Percentiles rank a stretch among this genome's conserved stretches.
Evolutionary conservation across 2,888 invertebrate species (phyloP).

Genomic region (Drosophila percnosoma): DNA sequence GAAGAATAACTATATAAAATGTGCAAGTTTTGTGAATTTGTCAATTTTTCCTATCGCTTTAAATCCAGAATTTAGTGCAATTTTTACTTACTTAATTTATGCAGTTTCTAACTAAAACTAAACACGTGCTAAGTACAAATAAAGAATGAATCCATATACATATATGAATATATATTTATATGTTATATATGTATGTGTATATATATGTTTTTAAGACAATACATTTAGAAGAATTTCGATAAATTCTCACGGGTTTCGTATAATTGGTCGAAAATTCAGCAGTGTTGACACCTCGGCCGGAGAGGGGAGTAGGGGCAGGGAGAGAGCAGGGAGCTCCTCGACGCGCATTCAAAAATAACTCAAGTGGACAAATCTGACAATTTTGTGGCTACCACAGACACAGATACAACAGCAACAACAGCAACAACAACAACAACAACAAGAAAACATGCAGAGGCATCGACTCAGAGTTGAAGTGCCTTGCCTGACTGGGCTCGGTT

Average conservation of each 20-base stretch:
- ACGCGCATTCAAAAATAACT: conserved; percentile 76
- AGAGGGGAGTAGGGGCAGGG: conserved; percentile 3
- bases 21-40: conserved; percentile 22
- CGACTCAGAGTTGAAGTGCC: conserved; percentile 60
- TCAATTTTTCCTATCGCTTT: conserved; percentile 65
- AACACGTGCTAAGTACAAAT: conserved; percentile 71
- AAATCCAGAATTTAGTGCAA: conserved; percentile 70
- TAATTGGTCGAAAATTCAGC: conserved; percentile 75
- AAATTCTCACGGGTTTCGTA: conserved; percentile 78
- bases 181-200: conserved; percentile 11
- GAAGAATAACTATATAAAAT: conserved; percentile 1
- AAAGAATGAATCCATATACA: conserved; percentile 56
- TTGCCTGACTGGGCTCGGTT: conserved; percentile 38
- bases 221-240: conserved; percentile 15
- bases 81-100: conserved; percentile 70
- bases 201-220: conserved; percentile 6
- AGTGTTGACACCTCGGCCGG: conserved; percentile 62
- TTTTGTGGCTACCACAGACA: conserved; percentile 78
- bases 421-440: conserved; percentile 15
- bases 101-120: conserved; percentile 53
- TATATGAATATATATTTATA: conserved; percentile 25
- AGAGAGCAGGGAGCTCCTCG: conserved; percentile 22
- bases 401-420: conserved; percentile 20
- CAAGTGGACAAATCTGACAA: conserved; percentile 82
- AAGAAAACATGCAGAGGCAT: conserved; percentile 24